Evolutionary conservation across 1,140 invertebrate genomes (phyloP), one percentile per base, ranked within the genome.

Genomic region (Dysdera silvatica): DNA sequence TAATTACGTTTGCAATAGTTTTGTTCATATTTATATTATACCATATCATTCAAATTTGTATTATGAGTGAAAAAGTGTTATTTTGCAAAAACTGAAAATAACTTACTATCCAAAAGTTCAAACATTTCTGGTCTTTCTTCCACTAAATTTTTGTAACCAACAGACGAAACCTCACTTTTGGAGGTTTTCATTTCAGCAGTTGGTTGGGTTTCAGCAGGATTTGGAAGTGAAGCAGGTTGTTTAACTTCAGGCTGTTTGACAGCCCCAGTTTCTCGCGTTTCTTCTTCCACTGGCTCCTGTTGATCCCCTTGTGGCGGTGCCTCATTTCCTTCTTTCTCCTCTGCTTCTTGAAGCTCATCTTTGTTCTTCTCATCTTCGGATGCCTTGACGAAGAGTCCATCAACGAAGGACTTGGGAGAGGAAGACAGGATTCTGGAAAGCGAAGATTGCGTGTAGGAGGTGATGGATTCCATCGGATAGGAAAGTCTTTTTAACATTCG

Each of bases 81-180:
- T n/a, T n/a, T n/a, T n/a, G n/a, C n/a, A n/a, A n/a, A n/a, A n/a
- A n/a, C n/a, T n/a, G n/a, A n/a, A n/a, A n/a, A n/a, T n/a, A 7
- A 87, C 91, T 87, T 80, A 95, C 92, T 92, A 75, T 95, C 91
- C 76, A 95, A 88, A 52, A 89, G 89, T 58, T 88, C 88, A 79
- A 96, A 95, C 33, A 95, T 82, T 76, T 93, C 90, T 7, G 91
- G 90, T 84, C 95, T 92, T 67, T 95, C 91, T 59, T 89, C 91
- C 52, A 95, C 90, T 84, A 94, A 90, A 73, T 88, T 91, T 69
- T 88, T 83, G 71, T 92, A 92, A 74, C 91, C 89, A 54, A 92
- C 78, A 71, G 87, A 85, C n/a, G 54, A 31, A 55, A 58, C 48
- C 60, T 68, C 58, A n/a, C n/a, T n/a, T n/a, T n/a, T n/a, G n/a